These are phyloP conservation scores for Girardia tigrina DNA, from an alignment of 2,888 invertebrate genomes.

Conservation along the genomic window DNA sequence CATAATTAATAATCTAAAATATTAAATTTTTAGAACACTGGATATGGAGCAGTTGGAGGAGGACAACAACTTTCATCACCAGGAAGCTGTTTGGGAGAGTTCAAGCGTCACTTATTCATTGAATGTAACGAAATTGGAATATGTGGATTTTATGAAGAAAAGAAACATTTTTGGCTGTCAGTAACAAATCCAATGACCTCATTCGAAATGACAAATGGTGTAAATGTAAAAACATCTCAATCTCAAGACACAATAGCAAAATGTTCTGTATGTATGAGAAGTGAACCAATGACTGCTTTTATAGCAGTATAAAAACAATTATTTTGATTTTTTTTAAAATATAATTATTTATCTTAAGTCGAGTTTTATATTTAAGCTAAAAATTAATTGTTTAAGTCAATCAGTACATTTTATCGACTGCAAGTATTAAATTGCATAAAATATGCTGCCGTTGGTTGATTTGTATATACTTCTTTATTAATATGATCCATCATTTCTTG, in stretches of 20 bases:
- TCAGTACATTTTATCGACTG: conserved; percentile 61
- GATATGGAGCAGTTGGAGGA: conserved; percentile 71
- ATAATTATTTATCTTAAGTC: too few species aligned
- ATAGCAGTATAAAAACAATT: background rate
- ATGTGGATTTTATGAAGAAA: conserved; percentile 25
- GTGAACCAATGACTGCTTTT: background rate
- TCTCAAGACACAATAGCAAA: conserved; percentile 16
- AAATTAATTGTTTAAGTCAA: too few species aligned
- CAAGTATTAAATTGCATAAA: conserved; percentile 74
- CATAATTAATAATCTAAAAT: background rate
- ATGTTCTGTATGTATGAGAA: conserved; percentile 32
- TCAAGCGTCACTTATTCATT: conserved; percentile 79
- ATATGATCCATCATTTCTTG: conserved; percentile 61
- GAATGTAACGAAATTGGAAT: conserved; percentile 60
- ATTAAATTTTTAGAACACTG: conserved; percentile 59
- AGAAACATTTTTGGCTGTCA: conserved; percentile 28
- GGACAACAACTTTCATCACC: conserved; percentile 84
- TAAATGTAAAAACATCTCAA: conserved; percentile 37
- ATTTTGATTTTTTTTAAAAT: too few species aligned
- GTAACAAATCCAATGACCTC: background rate
- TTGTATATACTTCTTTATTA: conserved; percentile 63
- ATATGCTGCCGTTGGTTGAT: conserved; percentile 64
- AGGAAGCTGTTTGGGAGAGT: conserved; percentile 84
- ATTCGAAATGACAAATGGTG: conserved; percentile 38
- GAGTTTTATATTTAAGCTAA: too few species aligned